Percentiles rank a stretch among this genome's conserved stretches.
These are phyloP conservation scores for Pristionchus arcanus DNA, from an alignment of 2,888 invertebrate species.

Conservation along the genomic window DNA sequence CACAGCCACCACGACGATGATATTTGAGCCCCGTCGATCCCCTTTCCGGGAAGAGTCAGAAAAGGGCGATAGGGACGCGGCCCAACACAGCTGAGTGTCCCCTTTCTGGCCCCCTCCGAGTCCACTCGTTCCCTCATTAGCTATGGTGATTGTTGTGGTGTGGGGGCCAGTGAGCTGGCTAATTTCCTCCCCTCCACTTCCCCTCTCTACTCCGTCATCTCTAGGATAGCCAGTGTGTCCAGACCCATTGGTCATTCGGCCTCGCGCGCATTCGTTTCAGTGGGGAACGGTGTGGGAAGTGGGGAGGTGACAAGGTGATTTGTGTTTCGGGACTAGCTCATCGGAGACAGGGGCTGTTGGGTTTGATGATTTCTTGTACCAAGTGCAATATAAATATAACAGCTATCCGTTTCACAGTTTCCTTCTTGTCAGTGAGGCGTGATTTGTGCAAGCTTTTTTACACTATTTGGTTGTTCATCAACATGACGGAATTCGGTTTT, in stretches of 20 bases:
- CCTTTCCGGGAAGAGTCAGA: not conserved
- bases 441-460: not conserved
- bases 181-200: constrained; percentile 43
- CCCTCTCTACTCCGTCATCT: constrained; percentile 53
- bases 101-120: not conserved
- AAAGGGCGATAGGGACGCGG: not conserved
- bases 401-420: too few species aligned
- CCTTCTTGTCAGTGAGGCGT: too few species aligned
- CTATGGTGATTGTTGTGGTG: constrained; percentile 61
- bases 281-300: not conserved
- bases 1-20: not conserved
- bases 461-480: not conserved
- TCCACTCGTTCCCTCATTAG: constrained; percentile 58
- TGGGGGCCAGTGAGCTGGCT: constrained; percentile 22
- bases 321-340: not conserved
- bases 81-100: constrained; percentile 25
- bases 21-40: not conserved
- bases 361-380: not conserved
- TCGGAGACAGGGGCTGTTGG: not conserved
- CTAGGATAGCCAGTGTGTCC: constrained; percentile 42
- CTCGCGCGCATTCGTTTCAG: not conserved
- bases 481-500: not conserved
- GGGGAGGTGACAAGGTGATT: not conserved
- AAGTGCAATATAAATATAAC: too few species aligned
- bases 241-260: not conserved